Evolutionary conservation across 1,140 invertebrate genomes (phyloP), one percentile per base, ranked within the genome.

Genomic region (Drosophila nebulosa): DNA sequence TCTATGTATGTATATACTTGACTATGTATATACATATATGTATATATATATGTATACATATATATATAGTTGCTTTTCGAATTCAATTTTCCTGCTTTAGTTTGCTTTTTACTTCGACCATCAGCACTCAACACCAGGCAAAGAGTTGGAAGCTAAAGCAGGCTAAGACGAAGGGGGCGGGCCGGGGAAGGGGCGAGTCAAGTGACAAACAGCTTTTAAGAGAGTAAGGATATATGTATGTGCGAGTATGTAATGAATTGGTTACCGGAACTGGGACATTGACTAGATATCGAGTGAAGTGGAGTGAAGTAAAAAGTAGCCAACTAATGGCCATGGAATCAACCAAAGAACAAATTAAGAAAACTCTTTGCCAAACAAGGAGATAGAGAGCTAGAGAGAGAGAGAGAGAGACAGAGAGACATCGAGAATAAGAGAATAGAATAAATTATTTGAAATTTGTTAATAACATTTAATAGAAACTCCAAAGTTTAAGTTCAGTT

Each of bases 71-170:
- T 32, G 30, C 60, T 67, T 76, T 61, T 65, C 59, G 65, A 84
- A 84, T 84, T 85, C 80, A 80, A 84, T 84, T 84, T 84, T 74
- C 80, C 79, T 84, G 79, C 77, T 79, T 72, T 66, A 78, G 70
- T 75, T 83, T 84, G 52, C 52, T 80, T 66, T 73, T 80, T 68
- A 71, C 64, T 75, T 75, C 27, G 50, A 21, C 35, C 58, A 24
- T 16, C 26, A 42, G 22, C 46, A 30, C 59, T 35, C 59, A 42
- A 32, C 53, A 56, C 21, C 53, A 56, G 53, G 53, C 39, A 46
- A 56, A 16, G 6, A 56, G 24, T 18, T 56, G 10, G 26, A 12
- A 26, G 10, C 6, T 30, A 26, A 5, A 46, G 3, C 9, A 32
- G 14, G 51, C 12, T 10, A 22, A 18, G 51, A 7, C 4, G 10